Base-by-base conservation (phyloP, 2,113 vertebrate species). In the Zosterops lateralis region DNA sequence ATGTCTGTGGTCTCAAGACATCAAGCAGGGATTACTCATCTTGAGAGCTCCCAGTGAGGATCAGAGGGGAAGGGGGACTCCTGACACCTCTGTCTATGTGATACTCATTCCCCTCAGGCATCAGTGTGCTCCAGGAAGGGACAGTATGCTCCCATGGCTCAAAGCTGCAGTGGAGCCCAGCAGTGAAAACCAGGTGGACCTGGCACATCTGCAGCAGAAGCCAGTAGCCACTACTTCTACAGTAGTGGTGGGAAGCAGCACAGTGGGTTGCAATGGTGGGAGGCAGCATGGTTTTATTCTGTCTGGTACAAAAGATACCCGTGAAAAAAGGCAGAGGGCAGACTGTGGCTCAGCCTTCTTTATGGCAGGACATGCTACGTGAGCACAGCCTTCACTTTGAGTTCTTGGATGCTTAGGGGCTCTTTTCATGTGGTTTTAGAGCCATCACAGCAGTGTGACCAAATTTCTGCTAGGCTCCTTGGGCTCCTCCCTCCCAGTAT, bases 71-170 rank as follows among this genome's bases (percentile, higher is more conserved):
- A 24, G 22, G 16, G 51, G 7, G 10, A 12, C 28, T 45, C 75
- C 58, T 5, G 14, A 12, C 81, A 44, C 47, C 25, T 45, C 51
- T 28, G 4, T 45, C 53, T 67, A 0, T 1, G 1, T 7, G 2
- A 7, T 7, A 12, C 58, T 60, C 5, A 4, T 14, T 14, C 53
- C 19, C n/a, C 29, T 42, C 1, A 3, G 48, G 32, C 10, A 7
- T 17, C 60, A 4, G 13, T 3, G 18, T 14, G 54, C 50, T 60
- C 54, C n/a, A 4, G 61, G n/a, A 36, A 36, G 1, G 17, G 15
- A 5, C 12, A 3, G 16, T 1, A 0, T 1, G 31, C 28, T 78
- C 57, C 42, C n/a, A 5, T 7, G 2, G 40, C 62, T 22, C 13
- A 24, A 58, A 47, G 72, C 53, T 6, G 18, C 53, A 6, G 11